Evolutionary conservation across 2,113 vertebrate genomes (phyloP).

Genomic region (Camelus dromedarius): DNA sequence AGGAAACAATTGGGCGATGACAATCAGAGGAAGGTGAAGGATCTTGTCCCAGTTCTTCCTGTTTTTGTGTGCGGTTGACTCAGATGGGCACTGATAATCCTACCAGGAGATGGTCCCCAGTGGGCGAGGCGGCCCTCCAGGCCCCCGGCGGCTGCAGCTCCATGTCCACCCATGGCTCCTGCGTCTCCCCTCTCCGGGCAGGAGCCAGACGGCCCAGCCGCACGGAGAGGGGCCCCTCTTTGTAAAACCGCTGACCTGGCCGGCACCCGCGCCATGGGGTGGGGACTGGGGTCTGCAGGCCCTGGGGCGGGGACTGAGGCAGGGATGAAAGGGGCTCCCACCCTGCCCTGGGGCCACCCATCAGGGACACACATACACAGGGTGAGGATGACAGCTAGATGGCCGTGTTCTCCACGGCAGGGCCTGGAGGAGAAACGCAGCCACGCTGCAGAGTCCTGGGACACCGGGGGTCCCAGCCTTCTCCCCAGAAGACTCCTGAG

Average conservation of each 20-base stretch:
- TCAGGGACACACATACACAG: accelerated
- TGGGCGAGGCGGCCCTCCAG: accelerated
- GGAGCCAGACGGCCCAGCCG: neutral
- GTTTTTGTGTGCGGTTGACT: constrained; percentile 80
- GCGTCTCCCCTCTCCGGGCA: accelerated
- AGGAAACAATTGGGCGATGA: constrained; percentile 84
- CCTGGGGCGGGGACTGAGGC: neutral
- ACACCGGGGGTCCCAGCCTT: accelerated
- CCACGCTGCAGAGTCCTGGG: neutral
- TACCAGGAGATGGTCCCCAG: constrained; percentile 5
- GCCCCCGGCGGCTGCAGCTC: neutral
- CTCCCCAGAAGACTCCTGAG: neutral
- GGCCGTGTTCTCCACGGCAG: neutral
- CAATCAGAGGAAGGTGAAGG: constrained; percentile 90
- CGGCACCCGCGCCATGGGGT: accelerated
- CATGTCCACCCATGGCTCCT: neutral
- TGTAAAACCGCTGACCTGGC: too few species aligned
- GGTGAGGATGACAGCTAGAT: accelerated
- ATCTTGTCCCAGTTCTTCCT: constrained; percentile 89
- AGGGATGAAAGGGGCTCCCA: accelerated
- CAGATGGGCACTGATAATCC: constrained; percentile 82
- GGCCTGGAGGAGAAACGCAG: neutral
- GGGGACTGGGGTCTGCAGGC: neutral
- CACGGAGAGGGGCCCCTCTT: too few species aligned
- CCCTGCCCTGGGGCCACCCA: neutral